Percentiles rank a stretch among this genome's conserved stretches.
Conservation (phyloP, 2,797 vertebrate genomes). For the Calcarius lapponicus region DNA sequence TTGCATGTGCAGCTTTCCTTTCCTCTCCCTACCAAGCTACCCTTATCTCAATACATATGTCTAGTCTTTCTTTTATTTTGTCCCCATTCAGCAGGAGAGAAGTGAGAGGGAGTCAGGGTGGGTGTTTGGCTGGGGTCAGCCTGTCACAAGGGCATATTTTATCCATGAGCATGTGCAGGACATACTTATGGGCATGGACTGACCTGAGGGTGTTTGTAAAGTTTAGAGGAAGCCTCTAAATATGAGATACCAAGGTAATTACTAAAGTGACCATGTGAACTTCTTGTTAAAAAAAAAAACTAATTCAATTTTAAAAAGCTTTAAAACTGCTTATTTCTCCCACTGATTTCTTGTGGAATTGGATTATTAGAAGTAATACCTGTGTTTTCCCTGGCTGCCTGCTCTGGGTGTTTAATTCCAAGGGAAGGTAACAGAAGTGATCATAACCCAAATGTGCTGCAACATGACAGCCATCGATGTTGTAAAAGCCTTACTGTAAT, state of each 20-base stretch:
- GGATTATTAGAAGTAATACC: slow-evolving; percentile 11
- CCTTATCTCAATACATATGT: neutral
- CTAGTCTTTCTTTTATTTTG: neutral
- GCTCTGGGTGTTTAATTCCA: neutral
- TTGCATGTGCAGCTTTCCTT: neutral
- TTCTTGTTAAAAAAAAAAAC: neutral
- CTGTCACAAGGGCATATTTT: neutral
- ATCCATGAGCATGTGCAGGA: neutral
- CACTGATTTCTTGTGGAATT: neutral
- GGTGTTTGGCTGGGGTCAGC: neutral
- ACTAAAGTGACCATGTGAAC: neutral
- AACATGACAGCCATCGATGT: neutral
- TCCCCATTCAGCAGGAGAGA: neutral
- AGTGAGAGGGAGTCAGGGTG: neutral
- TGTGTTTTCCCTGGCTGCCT: neutral
- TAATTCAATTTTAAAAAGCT: neutral
- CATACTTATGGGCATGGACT: neutral
- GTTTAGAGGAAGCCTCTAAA: neutral
- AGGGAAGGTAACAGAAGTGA: neutral
- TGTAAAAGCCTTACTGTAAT: slow-evolving; percentile 2
- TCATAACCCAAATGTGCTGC: neutral
- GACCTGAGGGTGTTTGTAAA: neutral
- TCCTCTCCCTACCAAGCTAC: neutral
- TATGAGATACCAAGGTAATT: neutral
- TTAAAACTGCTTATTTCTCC: neutral